A percentile compares a stretch with the other conserved stretches of the same genome.
phyloP scores from a whole-genome alignment of 2,113 vertebrate genomes.

The Dasyornis broadbenti region DNA sequence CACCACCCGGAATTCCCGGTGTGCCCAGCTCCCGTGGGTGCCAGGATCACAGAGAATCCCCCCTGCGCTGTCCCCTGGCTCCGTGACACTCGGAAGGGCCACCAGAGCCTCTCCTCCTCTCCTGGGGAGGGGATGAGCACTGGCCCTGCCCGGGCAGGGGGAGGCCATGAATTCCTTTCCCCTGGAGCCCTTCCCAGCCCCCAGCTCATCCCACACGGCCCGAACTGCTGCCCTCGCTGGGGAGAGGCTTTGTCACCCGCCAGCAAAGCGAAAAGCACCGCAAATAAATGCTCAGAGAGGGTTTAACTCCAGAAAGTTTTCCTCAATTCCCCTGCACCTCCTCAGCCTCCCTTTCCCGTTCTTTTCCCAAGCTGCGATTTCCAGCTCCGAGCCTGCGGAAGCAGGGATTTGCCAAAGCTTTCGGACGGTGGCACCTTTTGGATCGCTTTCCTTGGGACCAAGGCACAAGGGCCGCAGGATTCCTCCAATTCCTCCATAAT shows the following conservation, averaged over 20 bases:
- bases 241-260: not conserved
- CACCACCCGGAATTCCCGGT: fast-evolving
- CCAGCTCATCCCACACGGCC: not conserved
- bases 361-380: not conserved
- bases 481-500: not conserved
- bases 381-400: not conserved
- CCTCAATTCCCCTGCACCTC: not conserved
- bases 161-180: fast-evolving
- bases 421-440: not conserved
- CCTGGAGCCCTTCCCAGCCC: not conserved
- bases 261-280: not conserved
- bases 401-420: not conserved
- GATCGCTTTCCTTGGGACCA: not conserved
- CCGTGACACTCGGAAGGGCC: fast-evolving
- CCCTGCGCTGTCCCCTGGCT: not conserved
- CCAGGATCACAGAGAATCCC: fast-evolving
- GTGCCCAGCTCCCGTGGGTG: not conserved
- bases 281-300: not conserved
- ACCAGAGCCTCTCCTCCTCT: not conserved
- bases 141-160: not conserved
- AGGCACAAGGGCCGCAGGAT: not conserved
- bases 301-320: not conserved
- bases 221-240: not conserved
- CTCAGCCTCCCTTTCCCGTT: not conserved
- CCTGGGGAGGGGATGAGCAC: not conserved